These are phyloP conservation scores for Pachyrhynchus sulphureomaculatus DNA, from an alignment of 1,140 invertebrate species.

Conservation along the genomic window DNA sequence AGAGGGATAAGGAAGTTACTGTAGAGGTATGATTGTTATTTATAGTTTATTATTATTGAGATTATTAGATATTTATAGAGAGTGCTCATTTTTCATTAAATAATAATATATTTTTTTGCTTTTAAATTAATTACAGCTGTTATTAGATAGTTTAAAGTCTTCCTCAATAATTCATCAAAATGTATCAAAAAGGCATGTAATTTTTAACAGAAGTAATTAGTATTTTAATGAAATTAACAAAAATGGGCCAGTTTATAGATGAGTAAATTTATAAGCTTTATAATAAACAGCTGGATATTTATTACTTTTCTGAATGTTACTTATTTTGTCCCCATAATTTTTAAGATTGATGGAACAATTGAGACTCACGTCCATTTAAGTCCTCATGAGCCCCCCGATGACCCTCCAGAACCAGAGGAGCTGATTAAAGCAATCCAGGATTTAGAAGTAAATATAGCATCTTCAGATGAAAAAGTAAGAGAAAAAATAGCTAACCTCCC, in stretches of 20 bases:
- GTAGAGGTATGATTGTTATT: slow-evolving; percentile 36
- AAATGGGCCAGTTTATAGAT: no score
- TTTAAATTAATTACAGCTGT: no score
- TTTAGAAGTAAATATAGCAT: slow-evolving; percentile 81
- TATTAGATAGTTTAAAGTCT: no score
- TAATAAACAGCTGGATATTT: no score
- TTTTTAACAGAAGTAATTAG: no score
- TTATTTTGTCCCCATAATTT: no score
- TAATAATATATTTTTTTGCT: neutral
- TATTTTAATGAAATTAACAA: no score
- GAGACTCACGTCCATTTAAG: slow-evolving; percentile 74
- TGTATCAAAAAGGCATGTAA: no score
- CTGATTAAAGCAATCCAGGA: slow-evolving; percentile 81
- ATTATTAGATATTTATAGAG: neutral
- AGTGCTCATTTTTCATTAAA: neutral
- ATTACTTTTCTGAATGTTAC: no score
- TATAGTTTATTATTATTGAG: slow-evolving; percentile 8
- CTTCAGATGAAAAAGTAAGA: slow-evolving; percentile 87
- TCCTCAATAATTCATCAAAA: no score
- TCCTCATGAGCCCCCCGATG: slow-evolving; percentile 70
- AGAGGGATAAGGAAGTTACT: slow-evolving; percentile 48
- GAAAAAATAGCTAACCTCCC: slow-evolving; percentile 92
- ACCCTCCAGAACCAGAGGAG: slow-evolving; percentile 87
- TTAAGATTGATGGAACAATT: slow-evolving; percentile 69
- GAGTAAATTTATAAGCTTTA: no score